These are phyloP conservation scores for Poicephalus meyeri DNA, from an alignment of 2,113 vertebrate species.

Conservation along the genomic window DNA sequence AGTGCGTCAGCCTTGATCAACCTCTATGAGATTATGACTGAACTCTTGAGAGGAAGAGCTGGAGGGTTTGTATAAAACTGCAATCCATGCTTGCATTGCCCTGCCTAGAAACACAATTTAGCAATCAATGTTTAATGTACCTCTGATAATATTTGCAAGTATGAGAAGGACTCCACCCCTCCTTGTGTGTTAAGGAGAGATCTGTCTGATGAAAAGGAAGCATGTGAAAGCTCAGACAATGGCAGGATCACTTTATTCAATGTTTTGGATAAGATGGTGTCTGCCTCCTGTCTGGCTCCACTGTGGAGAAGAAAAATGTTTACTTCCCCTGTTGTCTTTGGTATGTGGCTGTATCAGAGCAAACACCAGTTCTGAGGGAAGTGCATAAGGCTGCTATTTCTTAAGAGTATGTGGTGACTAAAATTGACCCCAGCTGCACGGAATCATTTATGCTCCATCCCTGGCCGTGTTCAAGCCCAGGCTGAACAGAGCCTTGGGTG, in stretches of 20 bases:
- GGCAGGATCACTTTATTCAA: not conserved
- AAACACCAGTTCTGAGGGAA: not conserved
- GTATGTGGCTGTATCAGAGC: not conserved
- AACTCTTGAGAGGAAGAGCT: not conserved
- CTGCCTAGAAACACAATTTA: not conserved
- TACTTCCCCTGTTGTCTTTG: not conserved
- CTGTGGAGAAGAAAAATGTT: not conserved
- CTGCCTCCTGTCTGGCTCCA: not conserved
- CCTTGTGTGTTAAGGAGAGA: not conserved
- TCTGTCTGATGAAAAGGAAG: not conserved
- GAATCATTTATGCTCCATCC: not conserved
- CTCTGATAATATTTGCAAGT: not conserved
- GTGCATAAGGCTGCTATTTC: not conserved
- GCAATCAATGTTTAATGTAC: not conserved
- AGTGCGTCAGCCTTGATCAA: not conserved
- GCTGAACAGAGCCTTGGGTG: no score
- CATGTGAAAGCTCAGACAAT: not conserved
- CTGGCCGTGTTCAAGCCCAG: no score
- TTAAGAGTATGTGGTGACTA: not conserved
- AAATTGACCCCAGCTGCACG: constrained; percentile 21
- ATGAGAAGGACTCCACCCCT: not conserved
- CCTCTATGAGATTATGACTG: not conserved
- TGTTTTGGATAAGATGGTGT: not conserved
- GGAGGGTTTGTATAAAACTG: not conserved
- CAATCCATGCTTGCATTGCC: not conserved